These are phyloP conservation scores for Nasonia oneida DNA, from an alignment of 2,888 invertebrate genomes.

Conservation along the genomic window DNA sequence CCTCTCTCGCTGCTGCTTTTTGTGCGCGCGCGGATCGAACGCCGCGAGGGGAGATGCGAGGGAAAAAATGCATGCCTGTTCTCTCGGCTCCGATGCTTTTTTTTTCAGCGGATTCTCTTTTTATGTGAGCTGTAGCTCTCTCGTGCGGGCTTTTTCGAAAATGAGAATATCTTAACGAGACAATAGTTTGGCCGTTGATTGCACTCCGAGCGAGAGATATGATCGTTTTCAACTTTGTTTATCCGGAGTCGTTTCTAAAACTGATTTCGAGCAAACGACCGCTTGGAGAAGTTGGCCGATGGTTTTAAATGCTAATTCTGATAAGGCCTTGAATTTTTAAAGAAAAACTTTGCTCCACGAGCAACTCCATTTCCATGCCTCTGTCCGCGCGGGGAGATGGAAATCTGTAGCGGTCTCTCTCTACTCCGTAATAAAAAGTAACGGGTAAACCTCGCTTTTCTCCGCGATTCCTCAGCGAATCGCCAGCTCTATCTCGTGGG, in stretches of 20 bases:
- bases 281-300: background rate
- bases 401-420: slow-evolving; percentile 48
- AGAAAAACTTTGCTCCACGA: slow-evolving; percentile 30
- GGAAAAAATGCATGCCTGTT: slow-evolving; percentile 44
- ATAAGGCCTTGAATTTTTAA: background rate
- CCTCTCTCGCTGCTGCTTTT: background rate
- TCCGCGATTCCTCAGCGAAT: slow-evolving; percentile 20
- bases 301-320: background rate
- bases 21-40: background rate
- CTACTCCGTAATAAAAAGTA: slow-evolving; percentile 56
- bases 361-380: slow-evolving; percentile 32
- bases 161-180: slow-evolving; percentile 34
- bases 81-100: background rate
- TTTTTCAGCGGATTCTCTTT: background rate
- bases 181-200: slow-evolving; percentile 11
- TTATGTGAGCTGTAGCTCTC: background rate
- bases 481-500: no score
- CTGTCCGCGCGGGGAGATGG: slow-evolving; percentile 41
- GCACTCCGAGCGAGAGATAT: background rate
- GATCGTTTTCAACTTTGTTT: no score
- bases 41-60: background rate
- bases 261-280: no score
- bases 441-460: slow-evolving; percentile 51
- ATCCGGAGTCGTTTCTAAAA: background rate
- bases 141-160: slow-evolving; percentile 48